A percentile compares a stretch with the other conserved stretches of the same genome.
Conservation (phyloP, 2,888 invertebrate genomes). For the Cantharis flavilabris region DNA sequence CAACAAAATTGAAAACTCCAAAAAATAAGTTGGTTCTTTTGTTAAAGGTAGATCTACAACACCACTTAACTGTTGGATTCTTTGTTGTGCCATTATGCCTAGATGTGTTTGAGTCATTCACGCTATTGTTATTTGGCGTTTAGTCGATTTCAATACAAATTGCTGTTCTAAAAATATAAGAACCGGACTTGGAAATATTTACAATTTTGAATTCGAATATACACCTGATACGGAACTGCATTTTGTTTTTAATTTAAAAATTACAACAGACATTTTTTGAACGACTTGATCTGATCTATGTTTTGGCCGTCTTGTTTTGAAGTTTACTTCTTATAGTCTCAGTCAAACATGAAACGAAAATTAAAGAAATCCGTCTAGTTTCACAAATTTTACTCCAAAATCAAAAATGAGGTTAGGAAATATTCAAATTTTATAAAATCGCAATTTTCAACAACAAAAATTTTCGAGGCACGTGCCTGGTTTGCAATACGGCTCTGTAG, state of each 20-base stretch:
- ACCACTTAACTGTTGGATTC: constrained; percentile 41
- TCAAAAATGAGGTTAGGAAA: neutral
- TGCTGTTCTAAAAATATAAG: constrained; percentile 39
- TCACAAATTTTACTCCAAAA: neutral
- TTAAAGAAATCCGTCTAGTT: neutral
- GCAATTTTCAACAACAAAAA: neutral
- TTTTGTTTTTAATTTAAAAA: neutral
- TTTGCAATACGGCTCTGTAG: constrained; percentile 44
- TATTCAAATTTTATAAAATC: neutral
- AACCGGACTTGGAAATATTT: constrained; percentile 27
- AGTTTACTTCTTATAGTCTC: neutral
- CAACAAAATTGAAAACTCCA: constrained; percentile 35
- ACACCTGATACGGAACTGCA: neutral
- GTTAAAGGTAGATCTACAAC: constrained; percentile 38
- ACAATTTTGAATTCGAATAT: neutral
- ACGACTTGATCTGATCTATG: neutral
- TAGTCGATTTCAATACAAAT: constrained; percentile 39
- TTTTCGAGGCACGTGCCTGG: constrained; percentile 24
- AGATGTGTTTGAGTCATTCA: constrained; percentile 44
- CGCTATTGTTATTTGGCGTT: constrained; percentile 42
- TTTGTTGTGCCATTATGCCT: constrained; percentile 45
- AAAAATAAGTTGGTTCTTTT: constrained; percentile 41
- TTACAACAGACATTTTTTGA: neutral
- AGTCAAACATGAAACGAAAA: neutral
- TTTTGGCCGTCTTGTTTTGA: neutral